Evolutionary conservation across 1,140 invertebrate species (phyloP).

Genomic region (Neodiprion fabricii): DNA sequence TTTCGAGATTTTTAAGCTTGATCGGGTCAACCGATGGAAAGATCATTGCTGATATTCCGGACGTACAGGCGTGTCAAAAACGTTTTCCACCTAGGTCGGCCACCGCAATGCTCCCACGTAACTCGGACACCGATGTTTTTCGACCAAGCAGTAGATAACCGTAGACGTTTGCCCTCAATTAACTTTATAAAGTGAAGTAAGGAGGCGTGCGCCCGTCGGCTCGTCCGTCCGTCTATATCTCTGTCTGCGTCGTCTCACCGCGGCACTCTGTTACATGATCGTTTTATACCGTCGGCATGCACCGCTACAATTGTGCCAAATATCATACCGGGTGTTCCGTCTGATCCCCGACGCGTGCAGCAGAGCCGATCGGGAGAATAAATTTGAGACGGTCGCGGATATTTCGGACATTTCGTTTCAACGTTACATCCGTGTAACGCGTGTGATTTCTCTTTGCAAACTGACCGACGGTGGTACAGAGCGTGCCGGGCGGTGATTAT

Average conservation of each 20-base stretch:
- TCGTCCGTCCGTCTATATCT: slow-evolving; percentile 45
- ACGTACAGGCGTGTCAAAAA: not conserved
- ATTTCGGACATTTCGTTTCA: no score
- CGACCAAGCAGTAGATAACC: slow-evolving; percentile 52
- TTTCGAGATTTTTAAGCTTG: no score
- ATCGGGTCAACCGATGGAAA: no score
- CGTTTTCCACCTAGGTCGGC: not conserved
- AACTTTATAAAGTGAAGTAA: slow-evolving; percentile 62
- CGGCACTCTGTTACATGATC: slow-evolving; percentile 19
- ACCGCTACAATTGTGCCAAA: slow-evolving; percentile 35
- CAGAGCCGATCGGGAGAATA: no score
- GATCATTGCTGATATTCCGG: no score
- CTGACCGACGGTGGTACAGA: no score
- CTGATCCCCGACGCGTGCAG: not conserved
- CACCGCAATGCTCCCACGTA: not conserved
- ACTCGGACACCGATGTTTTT: slow-evolving; percentile 49
- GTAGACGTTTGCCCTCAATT: slow-evolving; percentile 63
- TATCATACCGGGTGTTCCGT: slow-evolving; percentile 17
- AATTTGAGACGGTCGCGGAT: no score
- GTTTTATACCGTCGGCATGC: slow-evolving; percentile 24
- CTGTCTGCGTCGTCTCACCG: slow-evolving; percentile 31
- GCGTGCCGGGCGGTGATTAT: no score
- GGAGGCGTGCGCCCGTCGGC: slow-evolving; percentile 57
- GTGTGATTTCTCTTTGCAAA: no score
- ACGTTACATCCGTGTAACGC: no score